Conservation (phyloP, 2,113 vertebrate genomes). For the Pomatostomus ruficeps region DNA sequence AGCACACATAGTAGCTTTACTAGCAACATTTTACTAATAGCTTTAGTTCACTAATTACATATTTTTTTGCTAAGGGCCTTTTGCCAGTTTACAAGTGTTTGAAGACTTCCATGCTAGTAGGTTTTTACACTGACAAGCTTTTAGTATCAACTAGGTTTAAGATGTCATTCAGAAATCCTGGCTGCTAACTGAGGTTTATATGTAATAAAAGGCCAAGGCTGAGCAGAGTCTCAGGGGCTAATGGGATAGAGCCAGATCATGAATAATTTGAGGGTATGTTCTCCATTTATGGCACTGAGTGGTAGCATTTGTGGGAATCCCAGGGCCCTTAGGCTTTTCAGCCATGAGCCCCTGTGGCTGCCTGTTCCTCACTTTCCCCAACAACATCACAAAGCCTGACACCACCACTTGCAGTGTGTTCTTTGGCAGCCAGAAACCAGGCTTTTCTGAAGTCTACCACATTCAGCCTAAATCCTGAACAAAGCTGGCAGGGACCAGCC, state of each 20-base stretch:
- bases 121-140: neutral
- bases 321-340: neutral
- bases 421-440: neutral
- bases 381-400: neutral
- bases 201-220: neutral
- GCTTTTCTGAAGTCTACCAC: neutral
- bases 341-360: neutral
- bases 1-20: neutral
- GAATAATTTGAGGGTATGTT: constrained; percentile 18
- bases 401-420: neutral
- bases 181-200: neutral
- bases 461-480: neutral
- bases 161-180: neutral
- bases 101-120: neutral
- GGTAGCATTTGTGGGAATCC: neutral
- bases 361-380: neutral
- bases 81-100: neutral
- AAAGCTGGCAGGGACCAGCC: neutral
- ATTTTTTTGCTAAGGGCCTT: neutral
- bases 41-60: neutral
- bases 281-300: constrained; percentile 1
- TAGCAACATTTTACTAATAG: neutral
- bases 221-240: neutral
- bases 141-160: neutral
- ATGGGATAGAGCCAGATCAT: neutral